Evolutionary conservation across 1,140 invertebrate genomes (phyloP).

Genomic region (Cydia amplana): DNA sequence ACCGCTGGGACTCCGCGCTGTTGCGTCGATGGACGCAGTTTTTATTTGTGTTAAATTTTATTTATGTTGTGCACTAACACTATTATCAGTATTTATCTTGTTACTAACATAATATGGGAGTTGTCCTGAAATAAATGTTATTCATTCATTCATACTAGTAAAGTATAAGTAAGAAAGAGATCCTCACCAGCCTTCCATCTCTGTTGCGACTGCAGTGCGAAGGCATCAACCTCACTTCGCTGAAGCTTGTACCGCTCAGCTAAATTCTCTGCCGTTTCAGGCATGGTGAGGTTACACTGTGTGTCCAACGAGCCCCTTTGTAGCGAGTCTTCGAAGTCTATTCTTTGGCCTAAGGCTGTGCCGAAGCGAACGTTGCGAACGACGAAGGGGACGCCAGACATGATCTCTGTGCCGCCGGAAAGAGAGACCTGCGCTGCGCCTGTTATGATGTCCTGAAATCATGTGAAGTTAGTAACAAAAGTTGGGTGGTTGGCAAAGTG

Average conservation of each 20-base stretch:
- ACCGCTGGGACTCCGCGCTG: no score
- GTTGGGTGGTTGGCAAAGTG: neutral
- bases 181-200: slow-evolving; percentile 88
- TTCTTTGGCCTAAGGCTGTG: slow-evolving; percentile 87
- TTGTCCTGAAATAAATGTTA: no score
- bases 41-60: no score
- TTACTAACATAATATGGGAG: no score
- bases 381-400: slow-evolving; percentile 94
- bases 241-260: slow-evolving; percentile 93
- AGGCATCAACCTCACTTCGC: slow-evolving; percentile 92
- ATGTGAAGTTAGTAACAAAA: neutral
- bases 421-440: slow-evolving; percentile 93
- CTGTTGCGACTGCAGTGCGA: slow-evolving; percentile 90
- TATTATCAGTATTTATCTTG: no score
- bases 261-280: slow-evolving; percentile 97
- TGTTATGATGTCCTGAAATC: slow-evolving; percentile 88
- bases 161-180: neutral
- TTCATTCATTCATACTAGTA: no score
- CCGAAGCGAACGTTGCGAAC: slow-evolving; percentile 95
- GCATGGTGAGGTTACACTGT: slow-evolving; percentile 96
- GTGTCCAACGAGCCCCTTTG: slow-evolving; percentile 89
- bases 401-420: slow-evolving; percentile 95
- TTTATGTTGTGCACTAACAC: no score
- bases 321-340: slow-evolving; percentile 92
- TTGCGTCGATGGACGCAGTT: no score